A percentile compares a stretch with the other conserved stretches of the same genome.
Conservation (phyloP, 2,797 vertebrate species). For the Macroramphosus scolopax region DNA sequence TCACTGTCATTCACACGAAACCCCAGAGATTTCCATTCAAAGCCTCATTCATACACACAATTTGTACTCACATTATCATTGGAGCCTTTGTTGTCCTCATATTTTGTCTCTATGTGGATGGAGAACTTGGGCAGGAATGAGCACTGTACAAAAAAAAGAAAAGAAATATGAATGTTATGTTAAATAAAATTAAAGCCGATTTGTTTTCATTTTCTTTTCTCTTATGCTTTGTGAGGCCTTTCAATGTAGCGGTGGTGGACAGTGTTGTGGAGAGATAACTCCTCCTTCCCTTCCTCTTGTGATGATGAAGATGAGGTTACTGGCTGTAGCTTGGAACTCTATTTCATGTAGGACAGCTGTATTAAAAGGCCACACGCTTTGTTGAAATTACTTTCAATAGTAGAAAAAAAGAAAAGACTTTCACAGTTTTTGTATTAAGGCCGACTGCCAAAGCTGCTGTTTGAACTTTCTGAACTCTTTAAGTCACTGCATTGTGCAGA, state of each 20-base stretch:
- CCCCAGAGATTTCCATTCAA: too few relatives aligned
- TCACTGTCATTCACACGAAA: too few relatives aligned
- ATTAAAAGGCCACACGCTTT: neutral
- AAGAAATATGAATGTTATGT: neutral
- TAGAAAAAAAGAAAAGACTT: conserved; percentile 2
- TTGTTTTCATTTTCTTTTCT: too few relatives aligned
- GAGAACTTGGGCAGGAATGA: conserved; percentile 96
- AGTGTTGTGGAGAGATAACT: too few relatives aligned
- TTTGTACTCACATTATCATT: conserved; percentile 88
- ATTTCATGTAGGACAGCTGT: neutral
- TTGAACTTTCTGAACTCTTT: neutral
- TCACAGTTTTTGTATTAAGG: conserved; percentile 1
- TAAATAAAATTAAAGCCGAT: too few relatives aligned
- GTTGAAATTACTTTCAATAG: too few relatives aligned
- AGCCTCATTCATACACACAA: too few relatives aligned
- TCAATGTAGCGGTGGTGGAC: conserved; percentile 1
- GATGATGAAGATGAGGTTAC: neutral
- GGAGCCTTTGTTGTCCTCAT: conserved; percentile 82
- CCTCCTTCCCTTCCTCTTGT: too few relatives aligned
- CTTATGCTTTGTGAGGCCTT: too few relatives aligned
- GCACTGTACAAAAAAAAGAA: conserved; percentile 78
- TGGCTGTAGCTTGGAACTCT: neutral
- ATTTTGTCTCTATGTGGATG: conserved; percentile 96
- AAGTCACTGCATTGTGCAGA: neutral
- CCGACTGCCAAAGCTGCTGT: neutral